Evolutionary conservation across 2,797 vertebrate species (phyloP).

Genomic region (Poecilia gillii): DNA sequence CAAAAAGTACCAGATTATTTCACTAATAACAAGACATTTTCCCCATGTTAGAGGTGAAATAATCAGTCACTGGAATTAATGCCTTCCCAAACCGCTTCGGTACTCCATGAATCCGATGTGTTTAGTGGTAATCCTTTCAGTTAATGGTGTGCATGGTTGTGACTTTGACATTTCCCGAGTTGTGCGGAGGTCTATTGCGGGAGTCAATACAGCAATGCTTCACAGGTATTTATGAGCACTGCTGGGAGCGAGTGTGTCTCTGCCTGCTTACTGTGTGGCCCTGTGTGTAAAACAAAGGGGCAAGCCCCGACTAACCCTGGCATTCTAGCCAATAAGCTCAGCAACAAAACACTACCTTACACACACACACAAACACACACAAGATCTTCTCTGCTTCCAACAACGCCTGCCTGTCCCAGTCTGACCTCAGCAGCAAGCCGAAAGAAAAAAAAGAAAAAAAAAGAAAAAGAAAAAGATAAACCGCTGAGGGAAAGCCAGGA

Average conservation of each 20-base stretch:
- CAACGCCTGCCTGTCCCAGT: conserved; percentile 55
- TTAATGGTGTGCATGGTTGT: neutral
- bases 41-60: no score
- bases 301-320: conserved; percentile 44
- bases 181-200: neutral
- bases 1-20: no score
- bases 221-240: conserved; percentile 37
- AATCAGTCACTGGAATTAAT: neutral
- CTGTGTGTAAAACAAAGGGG: conserved; percentile 56
- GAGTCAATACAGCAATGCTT: conserved; percentile 14
- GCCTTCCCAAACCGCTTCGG: neutral
- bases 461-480: conserved; percentile 42
- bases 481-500: conserved; percentile 44
- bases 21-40: no score
- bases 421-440: conserved; percentile 55
- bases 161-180: neutral
- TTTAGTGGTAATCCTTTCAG: conserved; percentile 8
- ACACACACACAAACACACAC: neutral
- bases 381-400: conserved; percentile 31
- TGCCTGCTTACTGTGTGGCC: conserved; percentile 12
- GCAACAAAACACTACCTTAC: conserved; percentile 25
- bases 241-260: conserved; percentile 4
- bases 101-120: neutral
- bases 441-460: neutral
- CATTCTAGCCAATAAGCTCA: conserved; percentile 39